Evolutionary conservation across 2,797 vertebrate species (phyloP).

Genomic region (Cetoscarus ocellatus): DNA sequence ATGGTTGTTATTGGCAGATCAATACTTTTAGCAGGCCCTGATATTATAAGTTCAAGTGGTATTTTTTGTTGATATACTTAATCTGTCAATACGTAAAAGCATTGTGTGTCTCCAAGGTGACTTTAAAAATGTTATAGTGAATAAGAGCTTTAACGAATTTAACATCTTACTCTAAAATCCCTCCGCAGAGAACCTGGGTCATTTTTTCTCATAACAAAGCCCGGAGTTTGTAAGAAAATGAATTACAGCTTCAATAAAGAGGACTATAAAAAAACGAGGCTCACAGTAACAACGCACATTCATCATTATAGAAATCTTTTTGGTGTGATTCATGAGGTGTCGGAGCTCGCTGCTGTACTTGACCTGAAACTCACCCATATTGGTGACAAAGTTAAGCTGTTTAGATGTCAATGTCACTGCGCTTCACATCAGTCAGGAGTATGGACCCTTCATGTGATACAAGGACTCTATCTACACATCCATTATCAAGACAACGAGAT

Average conservation of each 20-base stretch:
- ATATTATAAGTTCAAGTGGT: background rate
- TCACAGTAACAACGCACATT: background rate
- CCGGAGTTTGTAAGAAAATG: background rate
- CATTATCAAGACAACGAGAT: background rate
- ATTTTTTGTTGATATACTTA: background rate
- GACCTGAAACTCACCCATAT: constrained; percentile 5
- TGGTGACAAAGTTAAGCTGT: background rate
- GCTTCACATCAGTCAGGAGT: constrained; percentile 10
- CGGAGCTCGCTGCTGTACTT: background rate
- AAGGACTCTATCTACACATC: background rate
- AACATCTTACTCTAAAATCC: constrained; percentile 1
- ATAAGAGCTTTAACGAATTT: constrained; percentile 34
- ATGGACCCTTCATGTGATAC: background rate
- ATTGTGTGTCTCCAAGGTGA: constrained; percentile 40
- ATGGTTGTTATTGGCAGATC: too few relatives aligned
- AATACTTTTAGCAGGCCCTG: too few relatives aligned
- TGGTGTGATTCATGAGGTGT: constrained; percentile 4
- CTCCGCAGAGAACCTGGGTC: constrained; percentile 2
- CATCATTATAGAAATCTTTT: constrained; percentile 1
- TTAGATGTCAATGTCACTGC: background rate
- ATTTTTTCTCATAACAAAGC: constrained; percentile 4
- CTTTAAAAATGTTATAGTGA: constrained; percentile 45
- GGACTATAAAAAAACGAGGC: background rate
- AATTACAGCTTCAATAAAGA: constrained; percentile 22
- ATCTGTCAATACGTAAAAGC: constrained; percentile 16